A percentile compares a stretch with the other conserved stretches of the same genome.
These are phyloP conservation scores for Aleiodes alternator DNA, from an alignment of 2,888 invertebrate genomes.

Conservation along the genomic window DNA sequence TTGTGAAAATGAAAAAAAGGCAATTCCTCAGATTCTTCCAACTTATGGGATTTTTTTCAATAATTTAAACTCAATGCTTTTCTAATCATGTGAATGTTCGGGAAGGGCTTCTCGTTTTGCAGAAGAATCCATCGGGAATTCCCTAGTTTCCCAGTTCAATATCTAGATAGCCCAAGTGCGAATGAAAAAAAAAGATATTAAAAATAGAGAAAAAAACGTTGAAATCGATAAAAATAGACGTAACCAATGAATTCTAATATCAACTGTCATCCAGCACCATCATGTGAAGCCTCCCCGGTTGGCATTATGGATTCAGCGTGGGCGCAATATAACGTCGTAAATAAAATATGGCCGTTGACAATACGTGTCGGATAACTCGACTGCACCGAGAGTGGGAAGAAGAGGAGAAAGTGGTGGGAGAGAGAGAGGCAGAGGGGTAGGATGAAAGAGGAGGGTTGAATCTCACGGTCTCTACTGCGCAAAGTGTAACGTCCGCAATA, in stretches of 20 bases:
- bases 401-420: background rate
- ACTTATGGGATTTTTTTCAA: no score
- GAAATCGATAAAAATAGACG: background rate
- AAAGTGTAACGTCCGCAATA: constrained; percentile 33
- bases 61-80: no score
- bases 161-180: no score
- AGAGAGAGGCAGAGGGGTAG: background rate
- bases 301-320: constrained; percentile 57
- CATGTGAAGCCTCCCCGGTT: constrained; percentile 28
- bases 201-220: no score
- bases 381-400: background rate
- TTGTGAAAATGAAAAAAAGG: no score
- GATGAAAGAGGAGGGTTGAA: background rate
- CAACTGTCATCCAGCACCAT: constrained; percentile 40
- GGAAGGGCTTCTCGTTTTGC: no score
- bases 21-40: no score
- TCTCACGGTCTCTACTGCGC: constrained; percentile 25
- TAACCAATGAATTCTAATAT: constrained; percentile 43
- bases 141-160: no score
- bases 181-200: no score
- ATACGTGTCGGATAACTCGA: constrained; percentile 60
- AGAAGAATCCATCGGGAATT: no score
- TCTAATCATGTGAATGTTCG: no score
- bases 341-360: constrained; percentile 62
- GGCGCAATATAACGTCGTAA: constrained; percentile 58